Conservation (phyloP, 2,888 invertebrate species). For the Noctua fimbriata region DNA sequence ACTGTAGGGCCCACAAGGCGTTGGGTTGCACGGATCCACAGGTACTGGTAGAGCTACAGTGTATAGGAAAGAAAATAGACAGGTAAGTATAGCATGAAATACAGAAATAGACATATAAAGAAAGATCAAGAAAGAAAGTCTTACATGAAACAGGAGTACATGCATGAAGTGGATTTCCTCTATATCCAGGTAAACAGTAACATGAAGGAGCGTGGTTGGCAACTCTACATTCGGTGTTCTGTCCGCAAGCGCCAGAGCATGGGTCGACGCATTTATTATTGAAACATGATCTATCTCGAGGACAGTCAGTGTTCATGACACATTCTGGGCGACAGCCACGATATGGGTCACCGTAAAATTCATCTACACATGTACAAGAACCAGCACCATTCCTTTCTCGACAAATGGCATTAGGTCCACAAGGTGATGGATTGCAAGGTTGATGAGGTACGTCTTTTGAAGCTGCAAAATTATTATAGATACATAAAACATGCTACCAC, state of each 20-base stretch:
- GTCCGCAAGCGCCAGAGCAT: conserved; percentile 94
- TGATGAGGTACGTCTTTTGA: conserved; percentile 91
- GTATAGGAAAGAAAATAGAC: conserved; percentile 75
- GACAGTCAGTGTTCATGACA: conserved; percentile 94
- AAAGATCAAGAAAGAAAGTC: conserved; percentile 84
- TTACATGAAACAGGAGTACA: conserved; percentile 92
- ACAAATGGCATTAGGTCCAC: conserved; percentile 95
- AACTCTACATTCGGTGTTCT: conserved; percentile 94
- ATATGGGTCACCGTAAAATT: conserved; percentile 95
- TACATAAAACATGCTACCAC: conserved; percentile 68
- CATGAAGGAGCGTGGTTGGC: conserved; percentile 94
- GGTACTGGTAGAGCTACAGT: conserved; percentile 86
- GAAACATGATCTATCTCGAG: conserved; percentile 93
- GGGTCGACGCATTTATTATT: conserved; percentile 95
- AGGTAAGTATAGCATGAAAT: conserved; percentile 69
- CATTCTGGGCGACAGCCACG: conserved; percentile 95
- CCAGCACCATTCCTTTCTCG: conserved; percentile 93
- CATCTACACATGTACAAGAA: conserved; percentile 93
- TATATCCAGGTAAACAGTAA: conserved; percentile 93
- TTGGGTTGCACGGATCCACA: conserved; percentile 93
- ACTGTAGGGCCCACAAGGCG: conserved; percentile 95
- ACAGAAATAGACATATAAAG: conserved; percentile 73
- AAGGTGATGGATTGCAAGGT: conserved; percentile 95
- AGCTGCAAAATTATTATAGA: conserved; percentile 83
- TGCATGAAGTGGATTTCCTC: conserved; percentile 93